Conservation (phyloP, 2,113 vertebrate species). For the Poeciliopsis prolifica region DNA sequence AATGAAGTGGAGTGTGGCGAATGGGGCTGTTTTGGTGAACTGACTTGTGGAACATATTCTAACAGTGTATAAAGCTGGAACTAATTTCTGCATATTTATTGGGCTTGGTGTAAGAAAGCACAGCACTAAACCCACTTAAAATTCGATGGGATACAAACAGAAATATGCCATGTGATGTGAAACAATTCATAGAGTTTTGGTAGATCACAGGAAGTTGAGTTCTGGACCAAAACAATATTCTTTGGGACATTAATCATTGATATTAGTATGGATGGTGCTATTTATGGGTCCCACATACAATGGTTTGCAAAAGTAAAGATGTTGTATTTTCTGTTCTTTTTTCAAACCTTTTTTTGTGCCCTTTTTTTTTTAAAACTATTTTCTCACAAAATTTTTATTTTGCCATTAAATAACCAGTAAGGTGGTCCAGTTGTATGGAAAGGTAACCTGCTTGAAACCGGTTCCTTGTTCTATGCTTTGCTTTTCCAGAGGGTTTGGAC, state of each 20-base stretch:
- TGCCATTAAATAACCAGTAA: too few species aligned
- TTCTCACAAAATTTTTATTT: too few species aligned
- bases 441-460: too few species aligned
- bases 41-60: slow-evolving; percentile 68
- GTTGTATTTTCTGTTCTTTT: too few species aligned
- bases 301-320: too few species aligned
- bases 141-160: slow-evolving; percentile 52
- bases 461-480: too few species aligned
- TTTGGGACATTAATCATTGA: background rate
- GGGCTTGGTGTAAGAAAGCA: slow-evolving; percentile 58
- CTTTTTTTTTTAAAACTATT: too few species aligned
- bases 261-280: too few species aligned
- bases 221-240: slow-evolving; percentile 20
- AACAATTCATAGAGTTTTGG: slow-evolving; percentile 35
- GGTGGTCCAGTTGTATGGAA: too few species aligned
- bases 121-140: slow-evolving; percentile 64
- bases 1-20: slow-evolving; percentile 62
- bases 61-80: slow-evolving; percentile 64
- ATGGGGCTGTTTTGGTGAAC: slow-evolving; percentile 71
- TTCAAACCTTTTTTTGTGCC: too few species aligned
- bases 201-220: slow-evolving; percentile 41
- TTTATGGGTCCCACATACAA: too few species aligned
- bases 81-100: slow-evolving; percentile 79
- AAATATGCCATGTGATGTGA: slow-evolving; percentile 26
- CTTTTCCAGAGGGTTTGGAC: too few species aligned